A percentile compares a stretch with the other conserved stretches of the same genome.
Evolutionary conservation across 2,888 invertebrate species (phyloP).

Genomic region (Platypus cylindrus): DNA sequence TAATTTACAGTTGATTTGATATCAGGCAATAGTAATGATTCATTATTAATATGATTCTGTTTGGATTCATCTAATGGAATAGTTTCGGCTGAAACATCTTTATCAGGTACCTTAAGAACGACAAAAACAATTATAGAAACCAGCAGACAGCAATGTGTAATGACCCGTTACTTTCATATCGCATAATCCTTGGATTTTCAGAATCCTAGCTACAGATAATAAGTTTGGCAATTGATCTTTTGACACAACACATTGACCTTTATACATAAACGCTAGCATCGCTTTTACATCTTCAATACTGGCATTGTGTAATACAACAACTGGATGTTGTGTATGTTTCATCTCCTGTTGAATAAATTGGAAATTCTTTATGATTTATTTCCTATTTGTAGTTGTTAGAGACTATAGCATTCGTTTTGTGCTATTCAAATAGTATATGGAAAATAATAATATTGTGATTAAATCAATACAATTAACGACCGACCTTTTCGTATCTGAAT

Average conservation of each 20-base stretch:
- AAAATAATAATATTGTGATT: no score
- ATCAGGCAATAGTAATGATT: no score
- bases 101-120: slow-evolving; percentile 23
- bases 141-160: no score
- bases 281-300: slow-evolving; percentile 58
- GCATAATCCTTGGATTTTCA: slow-evolving; percentile 72
- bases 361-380: no score
- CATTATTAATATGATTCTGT: no score
- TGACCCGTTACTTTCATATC: slow-evolving; percentile 56
- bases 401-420: no score
- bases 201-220: slow-evolving; percentile 62
- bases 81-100: slow-evolving; percentile 17
- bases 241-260: slow-evolving; percentile 75
- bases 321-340: slow-evolving; percentile 54
- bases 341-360: slow-evolving; percentile 47
- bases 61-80: slow-evolving; percentile 12
- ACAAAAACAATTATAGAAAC: neutral
- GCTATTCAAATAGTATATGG: no score
- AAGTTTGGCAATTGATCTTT: slow-evolving; percentile 66
- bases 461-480: no score
- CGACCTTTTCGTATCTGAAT: no score
- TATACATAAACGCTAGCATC: slow-evolving; percentile 77
- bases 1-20: no score
- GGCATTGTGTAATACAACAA: slow-evolving; percentile 59
- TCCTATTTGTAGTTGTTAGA: no score